Base-by-base conservation (phyloP, 2,888 invertebrate genomes). In the Tridacna gigas region DNA sequence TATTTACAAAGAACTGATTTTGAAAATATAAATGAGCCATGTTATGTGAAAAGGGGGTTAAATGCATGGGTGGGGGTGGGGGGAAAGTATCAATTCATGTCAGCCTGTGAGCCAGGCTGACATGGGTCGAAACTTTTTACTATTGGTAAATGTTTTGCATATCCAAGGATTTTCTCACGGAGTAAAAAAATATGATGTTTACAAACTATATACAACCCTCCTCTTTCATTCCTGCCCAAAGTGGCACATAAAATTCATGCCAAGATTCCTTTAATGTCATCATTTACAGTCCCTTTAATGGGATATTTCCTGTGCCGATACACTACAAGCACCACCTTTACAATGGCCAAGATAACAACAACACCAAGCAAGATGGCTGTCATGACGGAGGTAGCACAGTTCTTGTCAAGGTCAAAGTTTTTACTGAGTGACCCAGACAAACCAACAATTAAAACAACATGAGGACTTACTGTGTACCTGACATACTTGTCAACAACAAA, bases 391-490 rank as follows among this genome's bases (percentile, higher is more conserved):
- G 83, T 88, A 28, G 83, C 77, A 61, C 81, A 79, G 15, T 69
- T 75, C 15, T 76, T 74, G 56, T 83, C 82, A 51, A 84, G 78
- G 80, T 86, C 66, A 65, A 74, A 91, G 71, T 91, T 89, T 67
- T 86, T 89, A 11, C 77, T 74, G 13, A 91, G 77, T 11, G 90
- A 85, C 25, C 93, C 93, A n/a, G 88, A 80, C 22, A 92, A 80
- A 4, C 90, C 92, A 11, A 91, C 79, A n/a, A 90, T 83, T 22
- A 92, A 61, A 25, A 90, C 90, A 28, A 92, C 82, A 85, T 93
- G 92, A 0, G 91, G 92, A 12, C 89, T 88, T 84, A 91, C 88
- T 18, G 88, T 86, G 84, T 93, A 93, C 15, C 93, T 89, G 20
- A 90, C 83, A 69, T 89, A 90, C 74, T 89, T 90, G 84, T 93